Percentiles rank a stretch among this genome's conserved stretches.
Conservation (phyloP, 1,140 invertebrate species). For the Mizuhopecten yessoensis region DNA sequence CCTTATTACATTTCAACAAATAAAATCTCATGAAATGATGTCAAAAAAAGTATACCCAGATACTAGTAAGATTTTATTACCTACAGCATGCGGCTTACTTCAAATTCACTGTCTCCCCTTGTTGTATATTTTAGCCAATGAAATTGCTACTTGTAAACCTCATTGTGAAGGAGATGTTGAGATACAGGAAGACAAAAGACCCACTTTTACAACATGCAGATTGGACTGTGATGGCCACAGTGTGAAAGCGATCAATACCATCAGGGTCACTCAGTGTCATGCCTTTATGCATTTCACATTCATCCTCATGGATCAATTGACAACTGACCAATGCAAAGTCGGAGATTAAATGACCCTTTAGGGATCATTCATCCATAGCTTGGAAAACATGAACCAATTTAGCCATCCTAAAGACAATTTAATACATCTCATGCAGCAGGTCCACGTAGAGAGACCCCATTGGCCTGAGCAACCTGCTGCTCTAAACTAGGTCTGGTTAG, state of each 20-base stretch:
- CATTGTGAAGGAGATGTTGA: neutral
- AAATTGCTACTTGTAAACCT: neutral
- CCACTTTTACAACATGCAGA: too few species aligned
- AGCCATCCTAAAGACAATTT: neutral
- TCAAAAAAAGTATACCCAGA: too few species aligned
- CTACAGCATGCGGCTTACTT: neutral
- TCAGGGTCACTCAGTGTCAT: neutral
- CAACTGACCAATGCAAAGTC: neutral
- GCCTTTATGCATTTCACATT: neutral
- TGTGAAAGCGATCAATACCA: neutral
- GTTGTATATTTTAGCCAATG: neutral
- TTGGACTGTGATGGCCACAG: too few species aligned
- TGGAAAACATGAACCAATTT: neutral
- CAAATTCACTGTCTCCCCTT: neutral
- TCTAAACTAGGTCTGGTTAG: neutral
- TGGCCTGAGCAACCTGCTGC: neutral
- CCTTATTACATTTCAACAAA: conserved; percentile 24
- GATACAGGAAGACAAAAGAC: neutral
- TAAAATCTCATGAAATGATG: neutral
- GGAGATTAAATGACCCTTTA: neutral
- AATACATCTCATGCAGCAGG: neutral
- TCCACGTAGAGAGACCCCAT: neutral
- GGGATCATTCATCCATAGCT: neutral
- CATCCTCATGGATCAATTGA: neutral
- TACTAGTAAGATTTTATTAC: too few species aligned